These are phyloP conservation scores for Melolontha melolontha DNA, from an alignment of 2,888 invertebrate species.

Conservation along the genomic window DNA sequence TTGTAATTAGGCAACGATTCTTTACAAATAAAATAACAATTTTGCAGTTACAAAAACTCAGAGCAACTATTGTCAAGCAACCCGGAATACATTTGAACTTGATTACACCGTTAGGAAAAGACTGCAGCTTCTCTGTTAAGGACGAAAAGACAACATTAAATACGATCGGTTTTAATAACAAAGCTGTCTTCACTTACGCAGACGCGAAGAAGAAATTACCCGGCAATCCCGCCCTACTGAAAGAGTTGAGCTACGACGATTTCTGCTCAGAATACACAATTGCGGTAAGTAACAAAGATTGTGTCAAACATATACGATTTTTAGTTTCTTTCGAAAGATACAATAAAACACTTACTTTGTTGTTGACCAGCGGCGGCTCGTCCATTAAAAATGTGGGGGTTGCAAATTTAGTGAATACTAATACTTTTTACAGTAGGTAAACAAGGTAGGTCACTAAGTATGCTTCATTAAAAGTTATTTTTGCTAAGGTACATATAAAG, in stretches of 20 bases:
- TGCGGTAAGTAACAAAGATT: conserved; percentile 66
- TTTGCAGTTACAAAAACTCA: conserved; percentile 40
- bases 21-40: not conserved
- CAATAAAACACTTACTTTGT: too few species aligned
- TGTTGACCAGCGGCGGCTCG: too few species aligned
- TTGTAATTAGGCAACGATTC: not conserved
- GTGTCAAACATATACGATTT: not conserved
- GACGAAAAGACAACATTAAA: conserved; percentile 70
- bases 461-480: too few species aligned
- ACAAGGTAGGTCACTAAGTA: too few species aligned
- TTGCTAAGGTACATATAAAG: too few species aligned
- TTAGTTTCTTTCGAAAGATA: too few species aligned
- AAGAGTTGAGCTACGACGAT: conserved; percentile 71
- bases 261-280: conserved; percentile 77
- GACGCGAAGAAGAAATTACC: conserved; percentile 74
- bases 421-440: too few species aligned
- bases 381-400: too few species aligned
- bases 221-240: conserved; percentile 69
- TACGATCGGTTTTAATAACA: conserved; percentile 72
- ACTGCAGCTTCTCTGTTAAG: conserved; percentile 66
- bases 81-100: conserved; percentile 73
- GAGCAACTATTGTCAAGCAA: conserved; percentile 65
- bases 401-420: too few species aligned
- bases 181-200: conserved; percentile 73
- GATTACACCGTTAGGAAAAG: conserved; percentile 69